Evolutionary conservation across 1,140 invertebrate species (phyloP).

Genomic region (Macrostomum lignano): DNA sequence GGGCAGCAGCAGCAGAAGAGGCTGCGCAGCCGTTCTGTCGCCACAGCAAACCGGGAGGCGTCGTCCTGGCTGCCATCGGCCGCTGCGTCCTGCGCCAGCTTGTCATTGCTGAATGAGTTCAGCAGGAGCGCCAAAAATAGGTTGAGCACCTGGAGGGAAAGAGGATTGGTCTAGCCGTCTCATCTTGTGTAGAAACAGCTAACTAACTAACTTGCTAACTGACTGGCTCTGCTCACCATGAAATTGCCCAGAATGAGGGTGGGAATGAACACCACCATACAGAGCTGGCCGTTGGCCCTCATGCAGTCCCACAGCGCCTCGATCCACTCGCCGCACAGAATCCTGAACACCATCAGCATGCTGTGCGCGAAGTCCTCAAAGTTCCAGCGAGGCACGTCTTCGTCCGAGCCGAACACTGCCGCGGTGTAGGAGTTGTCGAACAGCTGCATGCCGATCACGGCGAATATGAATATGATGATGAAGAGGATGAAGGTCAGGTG

Average conservation of each 20-base stretch:
- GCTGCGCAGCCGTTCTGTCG: too few species aligned
- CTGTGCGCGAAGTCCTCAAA: conserved; percentile 89
- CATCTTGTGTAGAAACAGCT: not conserved
- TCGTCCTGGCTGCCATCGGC: too few species aligned
- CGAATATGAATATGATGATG: conserved; percentile 94
- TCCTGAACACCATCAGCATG: conserved; percentile 88
- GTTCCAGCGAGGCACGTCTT: conserved; percentile 43
- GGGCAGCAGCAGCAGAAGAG: too few species aligned
- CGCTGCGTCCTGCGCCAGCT: too few species aligned
- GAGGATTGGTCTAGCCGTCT: not conserved
- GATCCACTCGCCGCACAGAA: conserved; percentile 92
- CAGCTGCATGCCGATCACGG: conserved; percentile 86
- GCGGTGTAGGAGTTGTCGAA: conserved; percentile 60
- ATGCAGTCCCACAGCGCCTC: conserved; percentile 95
- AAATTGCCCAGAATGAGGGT: conserved; percentile 88
- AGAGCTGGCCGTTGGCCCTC: conserved; percentile 53
- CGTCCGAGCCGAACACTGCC: conserved; percentile 14
- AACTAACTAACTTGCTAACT: not conserved
- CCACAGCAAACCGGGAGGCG: too few species aligned
- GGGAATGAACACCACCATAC: conserved; percentile 79
- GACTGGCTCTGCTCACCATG: conserved; percentile 42
- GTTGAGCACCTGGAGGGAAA: conserved; percentile 50
- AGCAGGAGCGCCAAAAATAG: conserved; percentile 93
- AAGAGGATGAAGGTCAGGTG: conserved; percentile 81
- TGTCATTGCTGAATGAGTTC: conserved; percentile 87